A percentile compares a stretch with the other conserved stretches of the same genome.
Evolutionary conservation across 2,113 vertebrate genomes (phyloP).

Genomic region (Solea senegalensis): DNA sequence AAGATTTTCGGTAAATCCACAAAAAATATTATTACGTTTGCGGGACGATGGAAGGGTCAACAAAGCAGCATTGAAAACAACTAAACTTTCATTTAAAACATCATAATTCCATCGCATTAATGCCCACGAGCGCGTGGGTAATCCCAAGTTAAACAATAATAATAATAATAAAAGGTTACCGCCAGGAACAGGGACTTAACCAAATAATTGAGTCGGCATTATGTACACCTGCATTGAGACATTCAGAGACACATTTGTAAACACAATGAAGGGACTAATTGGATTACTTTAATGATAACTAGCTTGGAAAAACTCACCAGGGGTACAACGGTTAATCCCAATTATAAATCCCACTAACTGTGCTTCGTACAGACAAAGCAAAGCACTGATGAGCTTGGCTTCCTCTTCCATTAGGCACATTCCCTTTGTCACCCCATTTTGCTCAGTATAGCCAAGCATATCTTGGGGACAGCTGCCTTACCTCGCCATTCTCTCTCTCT

Average conservation of each 20-base stretch:
- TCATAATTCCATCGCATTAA: not conserved
- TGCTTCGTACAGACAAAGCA: conserved; percentile 48
- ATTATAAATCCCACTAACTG: conserved; percentile 65
- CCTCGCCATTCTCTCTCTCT: not conserved
- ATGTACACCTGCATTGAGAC: conserved; percentile 47
- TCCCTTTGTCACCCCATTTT: conserved; percentile 12
- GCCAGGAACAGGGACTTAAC: conserved; percentile 9
- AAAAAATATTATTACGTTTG: not conserved
- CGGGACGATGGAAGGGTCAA: not conserved
- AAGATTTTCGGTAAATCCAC: not conserved
- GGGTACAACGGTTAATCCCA: conserved; percentile 65
- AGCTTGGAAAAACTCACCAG: conserved; percentile 58
- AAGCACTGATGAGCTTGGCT: conserved; percentile 44
- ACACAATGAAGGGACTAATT: conserved; percentile 57
- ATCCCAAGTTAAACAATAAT: not conserved
- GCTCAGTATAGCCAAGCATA: conserved; percentile 23
- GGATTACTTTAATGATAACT: conserved; percentile 72
- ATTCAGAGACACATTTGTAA: conserved; percentile 48
- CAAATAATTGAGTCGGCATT: conserved; percentile 17
- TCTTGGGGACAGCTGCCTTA: not conserved
- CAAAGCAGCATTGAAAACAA: not conserved
- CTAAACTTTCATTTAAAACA: not conserved
- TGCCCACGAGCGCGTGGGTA: too few relatives aligned
- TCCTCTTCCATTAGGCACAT: conserved; percentile 25
- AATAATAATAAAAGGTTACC: not conserved